A percentile compares a stretch with the other conserved stretches of the same genome.
These are phyloP conservation scores for Marcusenius ussheri DNA, from an alignment of 2,113 vertebrate species.

Conservation along the genomic window DNA sequence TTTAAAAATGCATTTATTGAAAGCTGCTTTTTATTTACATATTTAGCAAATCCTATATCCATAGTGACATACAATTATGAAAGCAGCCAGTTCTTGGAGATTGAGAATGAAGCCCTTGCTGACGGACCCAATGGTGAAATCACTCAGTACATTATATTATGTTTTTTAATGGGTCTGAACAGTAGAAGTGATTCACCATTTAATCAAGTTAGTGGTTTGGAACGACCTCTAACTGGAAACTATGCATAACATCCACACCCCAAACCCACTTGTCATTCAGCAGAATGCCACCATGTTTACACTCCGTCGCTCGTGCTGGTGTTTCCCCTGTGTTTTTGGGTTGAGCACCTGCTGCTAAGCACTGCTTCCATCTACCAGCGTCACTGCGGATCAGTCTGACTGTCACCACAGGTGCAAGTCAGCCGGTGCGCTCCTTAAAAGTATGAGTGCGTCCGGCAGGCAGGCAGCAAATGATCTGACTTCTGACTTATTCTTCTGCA, in stretches of 20 bases:
- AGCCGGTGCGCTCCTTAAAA: neutral
- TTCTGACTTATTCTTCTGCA: neutral
- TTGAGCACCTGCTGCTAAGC: neutral
- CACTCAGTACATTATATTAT: neutral
- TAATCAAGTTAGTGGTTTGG: neutral
- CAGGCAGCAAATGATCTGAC: neutral
- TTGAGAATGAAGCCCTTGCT: neutral
- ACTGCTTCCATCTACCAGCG: neutral
- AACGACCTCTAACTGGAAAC: neutral
- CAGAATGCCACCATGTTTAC: neutral
- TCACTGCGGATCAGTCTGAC: neutral
- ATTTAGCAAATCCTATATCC: neutral
- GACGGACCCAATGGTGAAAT: neutral
- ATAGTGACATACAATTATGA: neutral
- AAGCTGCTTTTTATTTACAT: neutral
- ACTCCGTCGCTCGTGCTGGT: neutral
- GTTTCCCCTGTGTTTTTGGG: neutral
- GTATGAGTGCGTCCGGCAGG: neutral
- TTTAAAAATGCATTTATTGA: neutral
- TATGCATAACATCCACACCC: neutral
- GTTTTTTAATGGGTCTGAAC: neutral
- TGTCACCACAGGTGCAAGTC: neutral
- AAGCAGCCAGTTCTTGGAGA: neutral
- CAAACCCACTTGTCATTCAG: neutral
- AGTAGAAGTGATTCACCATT: neutral